Base-by-base conservation (phyloP, 2,888 invertebrate species). In the Hemicrepidius hirtus region DNA sequence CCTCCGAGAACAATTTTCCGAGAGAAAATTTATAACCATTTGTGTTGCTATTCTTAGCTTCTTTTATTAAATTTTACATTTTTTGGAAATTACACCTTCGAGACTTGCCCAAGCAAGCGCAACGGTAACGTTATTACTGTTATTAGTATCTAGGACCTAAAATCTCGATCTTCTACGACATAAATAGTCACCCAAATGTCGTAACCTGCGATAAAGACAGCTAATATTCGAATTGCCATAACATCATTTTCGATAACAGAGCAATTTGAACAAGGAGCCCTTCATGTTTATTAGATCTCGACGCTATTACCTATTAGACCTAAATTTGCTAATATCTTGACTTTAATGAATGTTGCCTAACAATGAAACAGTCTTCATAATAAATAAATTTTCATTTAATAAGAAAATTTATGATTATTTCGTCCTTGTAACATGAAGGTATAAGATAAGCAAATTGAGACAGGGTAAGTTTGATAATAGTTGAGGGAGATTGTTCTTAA, bases 291-390 rank as follows among this genome's bases (percentile, higher is more conserved):
- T 46, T 16, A 46, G 18, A 46, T 9, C 7, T 5, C 46, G 10
- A 10, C 18, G 46, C 18, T 16, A 20, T 46, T 46, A 46, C 9
- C 46, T 16, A 18, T 46, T 18, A 46, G 18, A 9, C 46, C 46
- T 20, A 18, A 46, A 46, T 46, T 46, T 46, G 46, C 20, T 46
- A 18, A 46, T 46, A 46, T 46, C 46, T 46, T 18, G 18, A 20
- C 9, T 18, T 46, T 46, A 46, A 46, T 46, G 18, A 46, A n/a
- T n/a, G 46, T 10, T 13, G 46, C 16, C 16, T n/a, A 9, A 46
- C 16, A 10, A 20, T 16, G 46, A 46, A 20, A 3, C 46, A 46
- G 7, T 46, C 20, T 20, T 46, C 46, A 46, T 46, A 46, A 46
- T 46, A 18, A 13, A 18, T 6, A 18, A 18, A 46, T 46, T 46